These are phyloP conservation scores for Prionchulus punctatus DNA, from an alignment of 2,888 invertebrate genomes.

Conservation along the genomic window DNA sequence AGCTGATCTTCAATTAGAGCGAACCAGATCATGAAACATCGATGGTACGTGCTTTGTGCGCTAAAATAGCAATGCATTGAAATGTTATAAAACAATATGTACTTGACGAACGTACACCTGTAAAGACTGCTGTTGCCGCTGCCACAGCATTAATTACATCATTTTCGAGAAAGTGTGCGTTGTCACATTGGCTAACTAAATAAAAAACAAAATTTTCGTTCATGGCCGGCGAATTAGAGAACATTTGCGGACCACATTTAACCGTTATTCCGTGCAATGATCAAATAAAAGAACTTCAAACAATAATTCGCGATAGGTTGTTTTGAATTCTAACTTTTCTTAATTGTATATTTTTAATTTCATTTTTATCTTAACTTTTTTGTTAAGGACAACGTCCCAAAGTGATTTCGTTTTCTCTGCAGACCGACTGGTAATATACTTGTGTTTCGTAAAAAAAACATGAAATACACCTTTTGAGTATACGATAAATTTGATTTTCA, in stretches of 20 bases:
- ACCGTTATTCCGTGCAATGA: conserved; percentile 56
- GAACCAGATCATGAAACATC: too few species aligned
- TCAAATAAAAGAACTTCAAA: conserved; percentile 46
- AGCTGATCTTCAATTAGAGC: too few species aligned
- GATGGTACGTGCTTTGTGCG: too few species aligned
- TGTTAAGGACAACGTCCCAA: conserved; percentile 63
- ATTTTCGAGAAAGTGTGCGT: too few species aligned
- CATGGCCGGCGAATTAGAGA: background rate
- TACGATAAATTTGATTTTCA: background rate
- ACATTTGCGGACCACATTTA: conserved; percentile 48
- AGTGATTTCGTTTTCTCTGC: conserved; percentile 98
- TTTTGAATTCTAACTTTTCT: conserved; percentile 12
- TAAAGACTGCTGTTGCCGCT: too few species aligned
- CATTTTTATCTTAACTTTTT: conserved; percentile 14
- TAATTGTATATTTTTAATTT: background rate
- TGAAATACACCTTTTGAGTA: background rate
- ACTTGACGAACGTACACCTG: too few species aligned
- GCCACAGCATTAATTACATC: too few species aligned
- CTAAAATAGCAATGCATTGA: too few species aligned
- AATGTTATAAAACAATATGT: too few species aligned
- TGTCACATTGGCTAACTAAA: too few species aligned
- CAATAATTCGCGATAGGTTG: conserved; percentile 39
- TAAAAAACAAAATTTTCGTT: too few species aligned
- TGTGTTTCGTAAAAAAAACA: conserved; percentile 3
- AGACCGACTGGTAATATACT: conserved; percentile 55